Conservation (phyloP, 1,140 invertebrate species). For the Trachymyrmex septentrionalis region DNA sequence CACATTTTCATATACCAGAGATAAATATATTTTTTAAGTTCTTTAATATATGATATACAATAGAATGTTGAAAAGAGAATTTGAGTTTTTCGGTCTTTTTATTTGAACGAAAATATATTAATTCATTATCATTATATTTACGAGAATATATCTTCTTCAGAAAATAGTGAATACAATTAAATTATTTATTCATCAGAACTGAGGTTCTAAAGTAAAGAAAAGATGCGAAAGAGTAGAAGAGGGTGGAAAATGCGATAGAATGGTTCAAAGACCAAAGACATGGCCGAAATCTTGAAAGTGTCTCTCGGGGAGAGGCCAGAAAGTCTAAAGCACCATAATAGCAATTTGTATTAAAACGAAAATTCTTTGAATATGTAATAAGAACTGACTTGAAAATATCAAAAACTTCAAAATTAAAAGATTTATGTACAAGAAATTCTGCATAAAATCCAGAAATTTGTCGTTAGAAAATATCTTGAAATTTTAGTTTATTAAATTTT, state of each 20-base stretch:
- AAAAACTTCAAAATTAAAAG: constrained; percentile 19
- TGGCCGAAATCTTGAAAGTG: constrained; percentile 18
- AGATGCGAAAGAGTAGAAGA: not conserved
- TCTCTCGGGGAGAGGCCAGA: not conserved
- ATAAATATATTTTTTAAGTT: not conserved
- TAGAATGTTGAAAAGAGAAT: not conserved
- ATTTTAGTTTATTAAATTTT: not conserved
- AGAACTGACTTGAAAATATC: not conserved
- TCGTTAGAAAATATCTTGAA: not conserved
- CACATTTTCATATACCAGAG: not conserved
- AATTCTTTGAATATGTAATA: constrained; percentile 46
- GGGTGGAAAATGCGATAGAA: not conserved
- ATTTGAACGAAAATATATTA: not conserved
- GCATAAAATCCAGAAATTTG: not conserved
- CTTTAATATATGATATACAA: not conserved
- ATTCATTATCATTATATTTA: constrained; percentile 5
- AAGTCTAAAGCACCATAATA: constrained; percentile 34
- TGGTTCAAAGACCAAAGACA: constrained; percentile 33
- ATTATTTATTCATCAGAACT: constrained; percentile 37
- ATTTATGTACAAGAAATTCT: not conserved
- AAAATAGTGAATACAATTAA: constrained; percentile 28
- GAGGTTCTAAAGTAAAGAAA: constrained; percentile 8
- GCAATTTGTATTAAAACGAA: constrained; percentile 29
- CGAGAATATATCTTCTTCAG: not conserved
- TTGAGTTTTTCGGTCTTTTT: not conserved